These are phyloP conservation scores for Passer domesticus DNA, from an alignment of 2,113 vertebrate genomes.

Conservation along the genomic window DNA sequence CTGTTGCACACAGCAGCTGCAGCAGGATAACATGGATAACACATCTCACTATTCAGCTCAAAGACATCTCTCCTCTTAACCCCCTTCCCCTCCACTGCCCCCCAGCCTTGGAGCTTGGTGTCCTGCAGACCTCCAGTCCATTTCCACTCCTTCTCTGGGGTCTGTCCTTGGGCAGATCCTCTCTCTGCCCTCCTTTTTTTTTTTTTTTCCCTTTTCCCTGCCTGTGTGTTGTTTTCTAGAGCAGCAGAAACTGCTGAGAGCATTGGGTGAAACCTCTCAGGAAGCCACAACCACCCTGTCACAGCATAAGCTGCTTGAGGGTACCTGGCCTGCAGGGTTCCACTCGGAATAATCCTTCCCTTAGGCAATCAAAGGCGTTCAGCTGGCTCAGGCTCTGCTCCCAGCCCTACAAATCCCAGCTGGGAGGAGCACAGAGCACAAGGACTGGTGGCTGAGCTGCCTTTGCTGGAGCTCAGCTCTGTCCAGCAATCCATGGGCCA, in stretches of 20 bases:
- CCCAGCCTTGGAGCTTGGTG: not conserved
- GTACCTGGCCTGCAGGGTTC: not conserved
- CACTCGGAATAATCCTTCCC: not conserved
- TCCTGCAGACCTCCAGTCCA: not conserved
- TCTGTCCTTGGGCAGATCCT: not conserved
- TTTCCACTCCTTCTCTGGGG: not conserved
- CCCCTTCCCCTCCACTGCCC: too few species aligned
- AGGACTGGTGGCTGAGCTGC: accelerated
- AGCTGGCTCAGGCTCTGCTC: not conserved
- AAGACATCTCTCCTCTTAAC: not conserved
- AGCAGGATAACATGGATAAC: not conserved
- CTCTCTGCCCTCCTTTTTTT: not conserved
- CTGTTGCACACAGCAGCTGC: not conserved
- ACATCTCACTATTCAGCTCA: not conserved
- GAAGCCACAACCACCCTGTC: accelerated
- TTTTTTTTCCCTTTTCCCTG: not conserved
- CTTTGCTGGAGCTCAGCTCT: not conserved
- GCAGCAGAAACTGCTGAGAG: not conserved
- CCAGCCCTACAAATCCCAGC: not conserved
- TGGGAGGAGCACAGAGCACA: not conserved
- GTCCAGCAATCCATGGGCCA: too few species aligned
- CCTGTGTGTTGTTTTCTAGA: not conserved
- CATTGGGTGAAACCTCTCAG: accelerated
- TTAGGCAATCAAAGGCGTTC: not conserved
- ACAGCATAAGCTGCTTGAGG: not conserved